Evolutionary conservation across 2,113 vertebrate genomes (phyloP), one percentile per base, ranked within the genome.

Genomic region (Larimichthys polyactis): DNA sequence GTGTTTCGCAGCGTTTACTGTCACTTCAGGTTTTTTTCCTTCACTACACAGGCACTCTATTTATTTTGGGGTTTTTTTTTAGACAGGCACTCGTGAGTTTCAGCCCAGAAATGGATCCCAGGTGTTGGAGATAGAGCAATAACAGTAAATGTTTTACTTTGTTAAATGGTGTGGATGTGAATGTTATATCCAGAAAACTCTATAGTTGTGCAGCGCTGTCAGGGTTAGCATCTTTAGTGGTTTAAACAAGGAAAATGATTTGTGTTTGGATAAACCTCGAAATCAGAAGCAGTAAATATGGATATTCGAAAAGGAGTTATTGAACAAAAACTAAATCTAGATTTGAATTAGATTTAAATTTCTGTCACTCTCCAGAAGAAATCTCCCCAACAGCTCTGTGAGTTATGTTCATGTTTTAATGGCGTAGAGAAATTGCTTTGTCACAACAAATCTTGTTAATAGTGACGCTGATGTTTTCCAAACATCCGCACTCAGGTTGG

Each of bases 131-230:
- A 71, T 20, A 12, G 55, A 82, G 72, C 66, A 83, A 75, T 55
- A 59, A 78, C n/a, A 78, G 60, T 60, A 67, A 76, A 76, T 76
- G 68, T 52, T 76, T 64, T 59, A 40, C 16, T 70, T 68, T 76
- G 71, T 71, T 72, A 67, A 79, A 49, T 75, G 36, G 22, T 73
- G 73, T 43, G 66, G 44, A 71, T 69, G 58, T 64, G 58, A 59
- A 48, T 54, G 69, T 24, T 48, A 32, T 20, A 52, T 27, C 32
- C 73, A 48, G 12, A 67, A 63, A 51, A 32, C 24, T 11, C 54
- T 20, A 2, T 20, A 29, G 10, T 27, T 78, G 63, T 69, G 57
- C 40, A 59, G 22, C 48, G 54, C 51, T 66, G 51, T 78, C 64
- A 40, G 64, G 43, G 29, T 24, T 46, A 4, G 52, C 48, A 11